Conservation (phyloP, 1,140 invertebrate species). For the Nasonia vitripennis region DNA sequence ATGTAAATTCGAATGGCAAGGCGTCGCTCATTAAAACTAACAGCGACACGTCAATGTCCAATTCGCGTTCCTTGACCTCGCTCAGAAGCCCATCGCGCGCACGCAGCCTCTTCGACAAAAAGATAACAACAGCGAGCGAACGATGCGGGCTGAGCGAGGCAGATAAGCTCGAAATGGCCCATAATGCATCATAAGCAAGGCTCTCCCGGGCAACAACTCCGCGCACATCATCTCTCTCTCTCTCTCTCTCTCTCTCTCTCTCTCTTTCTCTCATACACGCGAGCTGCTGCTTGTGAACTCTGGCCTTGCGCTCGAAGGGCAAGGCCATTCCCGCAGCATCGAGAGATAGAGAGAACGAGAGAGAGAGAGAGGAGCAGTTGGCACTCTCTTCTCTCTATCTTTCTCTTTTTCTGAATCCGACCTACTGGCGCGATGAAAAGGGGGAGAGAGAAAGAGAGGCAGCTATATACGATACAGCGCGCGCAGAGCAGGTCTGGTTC, state of each 20-base stretch:
- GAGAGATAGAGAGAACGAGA: neutral
- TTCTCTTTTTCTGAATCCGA: constrained; percentile 40
- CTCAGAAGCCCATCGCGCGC: neutral
- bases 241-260: neutral
- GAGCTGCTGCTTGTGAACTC: constrained; percentile 60
- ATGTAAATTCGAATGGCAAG: neutral
- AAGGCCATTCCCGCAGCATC: constrained; percentile 59
- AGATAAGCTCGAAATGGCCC: constrained; percentile 31
- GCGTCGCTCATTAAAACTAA: neutral
- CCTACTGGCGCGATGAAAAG: constrained; percentile 22
- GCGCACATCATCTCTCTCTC: neutral
- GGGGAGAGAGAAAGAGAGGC: neutral
- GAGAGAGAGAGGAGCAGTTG: neutral
- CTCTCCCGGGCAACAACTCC: neutral
- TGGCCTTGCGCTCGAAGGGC: constrained; percentile 63
- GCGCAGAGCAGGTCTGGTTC: neutral
- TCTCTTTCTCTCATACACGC: neutral
- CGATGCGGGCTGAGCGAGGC: neutral
- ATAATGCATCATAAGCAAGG: constrained; percentile 14
- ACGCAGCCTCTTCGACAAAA: neutral
- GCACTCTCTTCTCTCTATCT: constrained; percentile 35
- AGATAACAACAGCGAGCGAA: neutral
- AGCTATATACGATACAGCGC: neutral
- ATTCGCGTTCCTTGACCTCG: constrained; percentile 16
- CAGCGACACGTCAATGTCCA: constrained; percentile 1